Base-by-base conservation (phyloP, 2,113 vertebrate species). In the Synodontis membranacea region DNA sequence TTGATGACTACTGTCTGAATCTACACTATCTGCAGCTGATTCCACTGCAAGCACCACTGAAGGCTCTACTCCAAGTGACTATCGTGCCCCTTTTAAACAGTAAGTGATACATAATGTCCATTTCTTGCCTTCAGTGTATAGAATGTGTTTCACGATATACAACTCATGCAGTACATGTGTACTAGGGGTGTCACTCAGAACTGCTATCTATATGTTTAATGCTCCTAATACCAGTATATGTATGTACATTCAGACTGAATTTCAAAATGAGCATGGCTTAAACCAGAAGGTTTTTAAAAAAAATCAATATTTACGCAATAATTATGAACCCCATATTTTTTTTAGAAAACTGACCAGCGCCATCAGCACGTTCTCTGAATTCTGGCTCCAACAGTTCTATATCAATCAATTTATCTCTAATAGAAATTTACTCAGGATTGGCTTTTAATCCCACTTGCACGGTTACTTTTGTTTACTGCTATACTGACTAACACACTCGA, bases 71-170 rank as follows among this genome's bases (percentile, higher is more conserved):
- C 80, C 97, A 98, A 93, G 93, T 99, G 72, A 96, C 95, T 0
- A 94, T 99, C 89, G 97, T 99, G 94, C 98, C 97, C 25, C 87
- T 99, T 31, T 94, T 99, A 80, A 98, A 99, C 0, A 96, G 98
- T 99, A 95, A 91, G 93, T 89, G 3, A 58, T n/a, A 5, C 46
- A n/a, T 28, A 52, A 56, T 6, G 1, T 34, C 34, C 44, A 14
- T 64, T 56, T 28, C 4, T n/a, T 2, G 10, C 39, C 9, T 60
- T 25, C 5, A 44, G 11, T 56, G n/a, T 5, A 21, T 34, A 2
- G 50, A 4, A 34, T 11, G 4, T 10, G 34, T 54, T 54, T 37
- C 50, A 50, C 7, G 34, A 79, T 21, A 1, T 37, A 17, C 34
- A 42, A 21, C n/a, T 37, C 17, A 37, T 34, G 10, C 34, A 28